A percentile compares a stretch with the other conserved stretches of the same genome.
phyloP scores from a whole-genome alignment of 2,113 vertebrate species.

The Mellivora capensis region DNA sequence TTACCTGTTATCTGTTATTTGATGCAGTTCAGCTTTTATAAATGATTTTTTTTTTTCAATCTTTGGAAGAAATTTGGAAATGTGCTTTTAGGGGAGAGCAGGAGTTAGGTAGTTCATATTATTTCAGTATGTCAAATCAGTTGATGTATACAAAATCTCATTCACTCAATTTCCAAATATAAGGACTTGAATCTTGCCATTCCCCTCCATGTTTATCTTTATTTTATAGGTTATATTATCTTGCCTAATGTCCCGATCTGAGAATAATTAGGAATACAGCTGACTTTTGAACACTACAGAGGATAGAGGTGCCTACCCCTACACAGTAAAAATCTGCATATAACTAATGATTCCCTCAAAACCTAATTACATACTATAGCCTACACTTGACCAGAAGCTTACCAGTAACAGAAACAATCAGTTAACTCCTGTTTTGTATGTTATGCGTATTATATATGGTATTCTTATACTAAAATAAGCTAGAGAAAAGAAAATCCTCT shows the following conservation, averaged over 20 bases:
- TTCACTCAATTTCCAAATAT: neutral
- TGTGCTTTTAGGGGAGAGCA: neutral
- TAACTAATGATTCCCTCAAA: neutral
- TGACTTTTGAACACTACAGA: neutral
- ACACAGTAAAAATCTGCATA: neutral
- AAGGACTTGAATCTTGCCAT: neutral
- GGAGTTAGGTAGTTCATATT: neutral
- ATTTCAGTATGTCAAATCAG: neutral
- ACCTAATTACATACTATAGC: neutral
- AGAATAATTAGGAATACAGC: neutral
- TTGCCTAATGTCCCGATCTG: neutral
- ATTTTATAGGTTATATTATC: neutral
- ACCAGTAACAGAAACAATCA: neutral
- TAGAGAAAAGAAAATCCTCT: neutral
- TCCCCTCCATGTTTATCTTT: neutral
- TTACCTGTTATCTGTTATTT: conserved; percentile 1
- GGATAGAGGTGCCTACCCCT: neutral
- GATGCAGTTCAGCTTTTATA: neutral
- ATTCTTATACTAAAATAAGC: neutral
- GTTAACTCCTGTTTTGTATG: neutral
- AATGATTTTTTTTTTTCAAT: neutral
- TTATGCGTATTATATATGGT: neutral
- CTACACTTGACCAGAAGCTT: neutral
- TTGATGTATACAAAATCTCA: neutral
- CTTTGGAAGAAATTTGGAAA: neutral